phyloP scores from a whole-genome alignment of 2,797 vertebrate species.

The Tragelaphus eurycerus region DNA sequence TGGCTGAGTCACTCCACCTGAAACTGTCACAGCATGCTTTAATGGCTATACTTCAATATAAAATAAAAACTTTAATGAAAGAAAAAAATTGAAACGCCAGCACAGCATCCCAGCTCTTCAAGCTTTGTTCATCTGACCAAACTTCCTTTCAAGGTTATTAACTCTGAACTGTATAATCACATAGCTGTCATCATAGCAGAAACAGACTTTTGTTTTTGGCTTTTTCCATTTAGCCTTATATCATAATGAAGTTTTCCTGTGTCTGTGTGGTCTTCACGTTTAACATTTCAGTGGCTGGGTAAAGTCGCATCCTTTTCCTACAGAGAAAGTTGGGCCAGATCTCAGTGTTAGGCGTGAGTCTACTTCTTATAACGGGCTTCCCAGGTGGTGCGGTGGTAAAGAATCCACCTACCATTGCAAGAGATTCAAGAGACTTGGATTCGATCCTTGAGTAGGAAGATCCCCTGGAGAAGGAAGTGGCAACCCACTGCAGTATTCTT shows the following conservation, averaged over 20 bases:
- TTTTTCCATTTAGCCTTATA: background rate
- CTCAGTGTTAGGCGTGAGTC: background rate
- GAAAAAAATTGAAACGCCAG: background rate
- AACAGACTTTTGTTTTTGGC: background rate
- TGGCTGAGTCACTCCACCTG: background rate
- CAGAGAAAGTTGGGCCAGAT: background rate
- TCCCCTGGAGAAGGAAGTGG: background rate
- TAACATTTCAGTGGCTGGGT: no score
- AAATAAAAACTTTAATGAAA: background rate
- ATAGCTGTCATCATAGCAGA: background rate
- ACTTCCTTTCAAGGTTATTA: background rate
- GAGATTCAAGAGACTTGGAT: background rate
- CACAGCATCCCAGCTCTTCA: background rate
- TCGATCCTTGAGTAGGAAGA: background rate
- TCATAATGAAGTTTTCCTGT: accelerated
- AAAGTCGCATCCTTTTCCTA: accelerated
- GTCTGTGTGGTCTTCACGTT: accelerated
- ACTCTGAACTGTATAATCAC: background rate
- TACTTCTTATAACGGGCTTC: background rate
- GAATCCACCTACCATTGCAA: background rate
- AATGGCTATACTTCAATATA: background rate
- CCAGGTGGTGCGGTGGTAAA: background rate
- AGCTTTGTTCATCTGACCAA: background rate
- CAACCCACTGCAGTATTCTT: background rate
- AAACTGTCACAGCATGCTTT: background rate